Base-by-base conservation (phyloP, 2,113 vertebrate species). In the Etheostoma cragini region DNA sequence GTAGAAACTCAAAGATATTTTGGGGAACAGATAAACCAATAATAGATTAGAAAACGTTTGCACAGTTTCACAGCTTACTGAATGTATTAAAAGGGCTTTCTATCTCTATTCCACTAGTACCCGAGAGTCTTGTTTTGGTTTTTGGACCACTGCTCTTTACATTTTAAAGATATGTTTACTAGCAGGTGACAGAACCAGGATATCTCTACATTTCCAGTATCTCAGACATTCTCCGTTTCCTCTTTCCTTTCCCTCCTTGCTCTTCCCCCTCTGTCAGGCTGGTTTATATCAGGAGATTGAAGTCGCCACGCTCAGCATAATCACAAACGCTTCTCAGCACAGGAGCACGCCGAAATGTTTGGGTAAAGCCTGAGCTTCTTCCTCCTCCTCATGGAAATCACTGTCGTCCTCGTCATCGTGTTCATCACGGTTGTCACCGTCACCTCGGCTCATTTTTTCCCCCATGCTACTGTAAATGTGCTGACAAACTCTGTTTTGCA, bases 241-340 rank as follows among this genome's bases (percentile, higher is more conserved):
- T 30, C 21, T 46, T 56, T 26, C 70, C 22, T 71, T 62, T 17
- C 72, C 14, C 46, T 67, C 58, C 66, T 22, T 35, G 66, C 35
- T 66, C 49, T 58, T 45, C 83, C 7, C 13, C 33, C 46, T 75
- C 69, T 72, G 81, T 90, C 86, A 85, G 58, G 22, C 81, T 24
- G 74, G 65, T 68, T 93, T 78, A 91, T 67, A 53, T 86, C 80
- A 85, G 73, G 1, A 81, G 76, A 57, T 49, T 38, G 13, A 82
- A 81, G 71, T 30, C 49, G 4, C 71, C 15, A 3, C 14, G 74
- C 89, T 93, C 90, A 93, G 91, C 90, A 86, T 60, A 88, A 89
- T 33, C 64, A 66, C 38, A 68, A 85, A 45, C 26, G 61, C 77
- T 52, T 58, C 88, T 91, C 92, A 89, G 87, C 88, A 88, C 73